Evolutionary conservation across 2,888 invertebrate species (phyloP), one percentile per base, ranked within the genome.

Genomic region (Pomacea canaliculata): DNA sequence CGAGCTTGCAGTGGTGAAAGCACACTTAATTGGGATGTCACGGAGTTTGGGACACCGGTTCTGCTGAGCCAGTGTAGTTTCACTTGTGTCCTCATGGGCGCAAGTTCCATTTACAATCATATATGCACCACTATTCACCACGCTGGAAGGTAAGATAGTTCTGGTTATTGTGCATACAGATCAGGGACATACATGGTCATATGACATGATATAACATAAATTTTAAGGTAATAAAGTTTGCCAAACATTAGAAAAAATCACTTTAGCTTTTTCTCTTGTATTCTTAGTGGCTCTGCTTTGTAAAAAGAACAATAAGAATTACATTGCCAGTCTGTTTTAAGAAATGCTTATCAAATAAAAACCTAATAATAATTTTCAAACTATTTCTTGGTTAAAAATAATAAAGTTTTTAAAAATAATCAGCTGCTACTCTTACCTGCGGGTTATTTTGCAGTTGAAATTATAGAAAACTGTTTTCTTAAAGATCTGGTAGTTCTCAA

Each of bases 61-160:
- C 77, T 88, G 85, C 37, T 85, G 86, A 7, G 86, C 86, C 73
- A 91, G 79, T 7, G 89, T 91, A 37, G 82, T 83, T 19, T 80
- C 82, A 1, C 87, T 85, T 3, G 85, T 82, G 70, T 90, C 90
- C 69, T 88, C 85, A 80, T 91, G 91, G 23, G 89, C 91, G 83
- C 91, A 91, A 13, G 91, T 91, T 27, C 91, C 91, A 76, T 91
- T 91, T 68, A 91, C 90, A 69, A 91, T 91, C 16, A 90, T 85
- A 80, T 90, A 91, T 18, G 91, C 90, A 62, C 91, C 91, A 74
- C 91, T 90, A 81, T 91, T 89, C 51, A 91, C 91, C 78, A 91
- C 87, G 79, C 91, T 91, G 83, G n/a, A 87, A 60, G 18, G 37
- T 16, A 62, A 19, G 60, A 62, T 18, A 48, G 2, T 0, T 37